These are phyloP conservation scores for Pararge aegeria DNA, from an alignment of 1,140 invertebrate species.

Conservation along the genomic window DNA sequence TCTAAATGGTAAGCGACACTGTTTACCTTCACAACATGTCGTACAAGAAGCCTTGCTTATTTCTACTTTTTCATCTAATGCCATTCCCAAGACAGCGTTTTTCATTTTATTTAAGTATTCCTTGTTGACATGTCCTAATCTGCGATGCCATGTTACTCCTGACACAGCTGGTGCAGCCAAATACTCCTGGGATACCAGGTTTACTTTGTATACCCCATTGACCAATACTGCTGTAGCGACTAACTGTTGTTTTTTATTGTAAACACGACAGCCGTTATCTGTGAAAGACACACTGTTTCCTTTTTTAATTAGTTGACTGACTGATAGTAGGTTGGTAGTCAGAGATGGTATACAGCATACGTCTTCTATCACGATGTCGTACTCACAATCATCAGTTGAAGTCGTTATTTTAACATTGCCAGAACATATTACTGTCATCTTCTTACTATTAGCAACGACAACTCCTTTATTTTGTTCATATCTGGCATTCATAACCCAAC, in stretches of 20 bases:
- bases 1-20: slow-evolving; percentile 22
- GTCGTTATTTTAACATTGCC: slow-evolving; percentile 40
- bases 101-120: slow-evolving; percentile 23
- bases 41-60: slow-evolving; percentile 5
- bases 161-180: not conserved
- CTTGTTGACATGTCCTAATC: slow-evolving; percentile 35
- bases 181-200: not conserved
- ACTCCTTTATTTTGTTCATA: slow-evolving; percentile 37
- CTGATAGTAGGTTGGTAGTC: slow-evolving; percentile 23
- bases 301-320: slow-evolving; percentile 19
- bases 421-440: slow-evolving; percentile 34
- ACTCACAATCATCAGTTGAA: slow-evolving; percentile 14
- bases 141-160: slow-evolving; percentile 31
- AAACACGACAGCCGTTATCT: slow-evolving; percentile 16
- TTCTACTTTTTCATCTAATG: slow-evolving; percentile 7
- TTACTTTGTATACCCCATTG: slow-evolving; percentile 18
- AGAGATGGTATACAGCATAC: slow-evolving; percentile 22
- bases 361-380: slow-evolving; percentile 29
- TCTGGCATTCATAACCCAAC: slow-evolving; percentile 27
- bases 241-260: slow-evolving; percentile 6
- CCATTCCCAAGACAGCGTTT: slow-evolving; percentile 22
- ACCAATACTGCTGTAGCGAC: slow-evolving; percentile 23
- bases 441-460: slow-evolving; percentile 44
- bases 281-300: slow-evolving; percentile 24
- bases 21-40: slow-evolving; percentile 26